These are phyloP conservation scores for Deroptyus accipitrinus DNA, from an alignment of 2,113 vertebrate species.

Conservation along the genomic window DNA sequence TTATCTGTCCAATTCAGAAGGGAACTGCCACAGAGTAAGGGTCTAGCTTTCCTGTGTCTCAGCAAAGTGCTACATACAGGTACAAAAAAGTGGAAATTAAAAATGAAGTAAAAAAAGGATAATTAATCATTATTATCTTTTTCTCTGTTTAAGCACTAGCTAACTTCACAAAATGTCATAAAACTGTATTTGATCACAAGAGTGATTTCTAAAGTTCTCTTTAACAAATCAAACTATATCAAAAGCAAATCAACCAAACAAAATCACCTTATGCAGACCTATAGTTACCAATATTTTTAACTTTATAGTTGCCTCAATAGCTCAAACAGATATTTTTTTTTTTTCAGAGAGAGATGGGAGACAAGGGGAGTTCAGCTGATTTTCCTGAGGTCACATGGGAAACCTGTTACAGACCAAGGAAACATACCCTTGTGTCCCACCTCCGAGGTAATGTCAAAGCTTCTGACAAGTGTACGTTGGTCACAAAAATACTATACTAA, in stretches of 20 bases:
- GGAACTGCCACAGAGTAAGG: not conserved
- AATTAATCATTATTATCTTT: not conserved
- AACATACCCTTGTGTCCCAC: not conserved
- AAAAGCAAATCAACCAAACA: not conserved
- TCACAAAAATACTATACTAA: not conserved
- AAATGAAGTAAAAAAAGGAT: not conserved
- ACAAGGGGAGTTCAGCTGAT: not conserved
- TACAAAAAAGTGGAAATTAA: not conserved
- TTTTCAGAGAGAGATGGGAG: not conserved
- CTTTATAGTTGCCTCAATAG: not conserved
- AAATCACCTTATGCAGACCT: not conserved
- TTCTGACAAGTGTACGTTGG: not conserved
- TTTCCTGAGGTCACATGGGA: not conserved
- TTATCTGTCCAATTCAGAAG: constrained; percentile 1
- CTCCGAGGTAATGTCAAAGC: not conserved
- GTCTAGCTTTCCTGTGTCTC: not conserved
- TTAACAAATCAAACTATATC: not conserved
- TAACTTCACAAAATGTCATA: not conserved
- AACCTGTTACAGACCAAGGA: not conserved
- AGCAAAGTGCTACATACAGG: not conserved
- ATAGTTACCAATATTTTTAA: not conserved
- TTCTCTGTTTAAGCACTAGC: not conserved
- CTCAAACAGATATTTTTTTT: not conserved
- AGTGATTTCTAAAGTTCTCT: not conserved
- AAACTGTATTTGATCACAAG: not conserved